Evolutionary conservation across 1,140 invertebrate genomes (phyloP), one percentile per base, ranked within the genome.

Genomic region (Babylonia areolata): DNA sequence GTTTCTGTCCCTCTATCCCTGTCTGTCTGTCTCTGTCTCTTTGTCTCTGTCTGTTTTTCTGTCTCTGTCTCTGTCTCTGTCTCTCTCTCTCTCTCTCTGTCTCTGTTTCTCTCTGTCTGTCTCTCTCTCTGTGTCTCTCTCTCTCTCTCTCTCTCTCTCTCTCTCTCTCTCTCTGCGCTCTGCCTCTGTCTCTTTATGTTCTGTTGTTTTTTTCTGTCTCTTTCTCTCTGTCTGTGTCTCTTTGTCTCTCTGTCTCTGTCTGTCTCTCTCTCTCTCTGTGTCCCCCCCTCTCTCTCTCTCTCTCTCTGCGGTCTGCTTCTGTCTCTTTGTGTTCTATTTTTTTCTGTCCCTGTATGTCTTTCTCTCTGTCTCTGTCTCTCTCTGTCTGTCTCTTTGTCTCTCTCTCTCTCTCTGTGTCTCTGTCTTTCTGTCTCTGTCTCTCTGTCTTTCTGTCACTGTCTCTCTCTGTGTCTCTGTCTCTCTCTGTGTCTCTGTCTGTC

Each of bases 71-170:
- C 9, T 64, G 9, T 64, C 9, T 64, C 58, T 64, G 58, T 64
- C 58, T 64, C 9, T 64, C 58, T 64, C 58, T 64, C 58, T 64
- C 58, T 64, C 0, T 64, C 58, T 64, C 20, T 64, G 15, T 64
- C 2, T 64, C 58, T 64, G 15, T 64, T 0, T 64, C 58, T 64
- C 58, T 64, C 12, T 3, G 15, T 64, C 12, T 64, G 0, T 64
- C 12, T 64, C 58, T 64, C 9, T 64, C 58, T 64, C 9, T 64
- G 9, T 64, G 17, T 64, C 58, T 64, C 9, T 64, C 58, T 64
- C 58, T 64, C 58, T 64, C 58, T 64, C 58, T 64, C 58, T 64
- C 58, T 64, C 58, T 64, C 58, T 64, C 58, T 64, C 58, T 64
- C 58, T 64, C 58, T 64, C 58, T 64, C 17, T 64, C 17, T 64